These are phyloP conservation scores for Geodia barretti DNA, from an alignment of 37 sponge, comb jelly and placozoan genomes.

Conservation along the genomic window DNA sequence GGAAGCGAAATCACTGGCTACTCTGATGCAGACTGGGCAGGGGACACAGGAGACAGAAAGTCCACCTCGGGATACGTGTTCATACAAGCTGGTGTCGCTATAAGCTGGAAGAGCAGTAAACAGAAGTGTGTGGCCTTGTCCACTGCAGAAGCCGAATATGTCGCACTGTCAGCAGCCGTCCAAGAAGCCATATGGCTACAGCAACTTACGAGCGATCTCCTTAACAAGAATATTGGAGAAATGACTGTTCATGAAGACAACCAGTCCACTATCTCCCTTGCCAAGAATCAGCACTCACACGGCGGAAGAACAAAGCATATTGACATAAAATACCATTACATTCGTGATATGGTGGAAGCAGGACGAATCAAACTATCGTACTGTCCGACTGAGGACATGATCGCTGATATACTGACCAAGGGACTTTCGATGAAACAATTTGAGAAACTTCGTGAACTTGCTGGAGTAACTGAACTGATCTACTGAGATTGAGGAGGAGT, in stretches of 20 bases:
- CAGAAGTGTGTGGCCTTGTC: slow-evolving; percentile 29
- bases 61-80: slow-evolving; percentile 41
- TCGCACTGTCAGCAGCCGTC: slow-evolving; percentile 37
- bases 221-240: background rate
- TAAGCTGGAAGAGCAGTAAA: slow-evolving; percentile 43
- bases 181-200: slow-evolving; percentile 56
- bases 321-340: slow-evolving; percentile 41
- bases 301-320: slow-evolving; percentile 42
- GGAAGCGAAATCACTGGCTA: background rate
- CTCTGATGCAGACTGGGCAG: slow-evolving; percentile 33
- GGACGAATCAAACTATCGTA: slow-evolving; percentile 23
- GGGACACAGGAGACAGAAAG: slow-evolving; percentile 15
- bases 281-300: slow-evolving; percentile 45
- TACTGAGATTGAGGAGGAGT: slow-evolving; percentile 50
- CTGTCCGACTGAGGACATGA: too few relatives aligned
- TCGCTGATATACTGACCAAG: slow-evolving; percentile 43
- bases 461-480: slow-evolving; percentile 17
- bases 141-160: slow-evolving; percentile 49
- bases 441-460: slow-evolving; percentile 17
- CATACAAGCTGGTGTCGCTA: slow-evolving; percentile 12
- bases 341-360: slow-evolving; percentile 16
- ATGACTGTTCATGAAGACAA: slow-evolving; percentile 46
- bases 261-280: slow-evolving; percentile 42
- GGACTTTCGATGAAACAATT: slow-evolving; percentile 22
- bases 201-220: slow-evolving; percentile 25